Conservation (phyloP, 1,140 invertebrate genomes). For the Antheraea mylitta region DNA sequence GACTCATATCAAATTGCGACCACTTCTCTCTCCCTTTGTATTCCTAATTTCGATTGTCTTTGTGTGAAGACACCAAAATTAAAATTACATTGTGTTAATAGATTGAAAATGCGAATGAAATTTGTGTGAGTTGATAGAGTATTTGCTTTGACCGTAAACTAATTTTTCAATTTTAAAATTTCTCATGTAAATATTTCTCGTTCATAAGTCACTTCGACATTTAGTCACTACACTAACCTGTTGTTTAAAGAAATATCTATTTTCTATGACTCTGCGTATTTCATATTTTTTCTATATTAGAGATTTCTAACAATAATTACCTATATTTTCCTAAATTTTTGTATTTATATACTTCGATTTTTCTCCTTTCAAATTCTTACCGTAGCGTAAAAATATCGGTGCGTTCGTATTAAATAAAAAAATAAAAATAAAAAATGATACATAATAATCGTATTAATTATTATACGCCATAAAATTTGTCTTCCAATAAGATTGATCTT, state of each 20-base stretch:
- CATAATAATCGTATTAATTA: slow-evolving; percentile 18
- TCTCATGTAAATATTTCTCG: slow-evolving; percentile 23
- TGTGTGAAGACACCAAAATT: too few relatives aligned
- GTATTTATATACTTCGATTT: slow-evolving; percentile 35
- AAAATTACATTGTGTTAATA: too few relatives aligned
- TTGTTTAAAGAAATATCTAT: not conserved
- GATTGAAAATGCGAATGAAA: too few relatives aligned
- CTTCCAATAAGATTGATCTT: slow-evolving; percentile 77
- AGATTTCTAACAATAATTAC: slow-evolving; percentile 49
- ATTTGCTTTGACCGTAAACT: slow-evolving; percentile 7
- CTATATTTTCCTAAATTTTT: slow-evolving; percentile 73
- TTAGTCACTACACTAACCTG: not conserved
- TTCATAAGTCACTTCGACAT: not conserved
- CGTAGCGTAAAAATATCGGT: slow-evolving; percentile 66
- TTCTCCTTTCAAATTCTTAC: not conserved
- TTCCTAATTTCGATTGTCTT: too few relatives aligned
- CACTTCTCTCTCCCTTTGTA: too few relatives aligned
- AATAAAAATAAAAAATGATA: slow-evolving; percentile 7
- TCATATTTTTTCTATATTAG: slow-evolving; percentile 44
- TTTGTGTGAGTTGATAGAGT: too few relatives aligned
- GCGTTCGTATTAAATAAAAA: slow-evolving; percentile 63
- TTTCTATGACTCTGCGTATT: too few relatives aligned
- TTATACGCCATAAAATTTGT: slow-evolving; percentile 77
- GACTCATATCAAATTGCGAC: too few relatives aligned
- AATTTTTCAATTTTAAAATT: slow-evolving; percentile 42